These are phyloP conservation scores for Nautilus pompilius DNA, from an alignment of 1,140 invertebrate genomes.

Conservation along the genomic window DNA sequence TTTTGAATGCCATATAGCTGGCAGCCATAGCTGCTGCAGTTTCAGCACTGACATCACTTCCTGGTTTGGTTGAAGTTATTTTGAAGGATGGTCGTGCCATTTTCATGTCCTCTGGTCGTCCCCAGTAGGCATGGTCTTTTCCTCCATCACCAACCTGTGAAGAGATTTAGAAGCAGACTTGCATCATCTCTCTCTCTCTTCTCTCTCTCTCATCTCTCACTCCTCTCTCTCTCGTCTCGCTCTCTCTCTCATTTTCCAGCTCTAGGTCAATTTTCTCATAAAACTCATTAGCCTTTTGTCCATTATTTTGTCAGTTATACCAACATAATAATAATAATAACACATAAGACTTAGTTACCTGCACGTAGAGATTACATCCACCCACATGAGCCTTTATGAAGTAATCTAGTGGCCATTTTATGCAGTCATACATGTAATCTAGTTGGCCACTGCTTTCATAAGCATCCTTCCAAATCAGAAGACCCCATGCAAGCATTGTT, in stretches of 20 bases:
- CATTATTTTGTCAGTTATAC: too few species aligned
- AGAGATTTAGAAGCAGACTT: too few species aligned
- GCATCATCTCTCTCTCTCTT: too few species aligned
- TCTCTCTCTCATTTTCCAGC: too few species aligned
- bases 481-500: conserved; percentile 62
- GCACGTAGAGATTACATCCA: conserved; percentile 16
- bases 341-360: conserved; percentile 17
- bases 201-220: too few species aligned
- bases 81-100: conserved; percentile 62
- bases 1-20: conserved; percentile 60
- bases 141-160: conserved; percentile 42
- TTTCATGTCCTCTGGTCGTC: conserved; percentile 59
- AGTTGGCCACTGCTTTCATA: conserved; percentile 54
- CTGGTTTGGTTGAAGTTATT: conserved; percentile 59
- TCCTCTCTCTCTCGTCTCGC: too few species aligned
- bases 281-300: too few species aligned
- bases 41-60: conserved; percentile 66
- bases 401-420: conserved; percentile 63
- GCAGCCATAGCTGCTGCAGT: conserved; percentile 63
- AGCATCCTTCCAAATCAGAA: conserved; percentile 59
- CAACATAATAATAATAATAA: too few species aligned
- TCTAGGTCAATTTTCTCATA: too few species aligned
- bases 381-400: conserved; percentile 58
- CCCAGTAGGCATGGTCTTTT: conserved; percentile 30
- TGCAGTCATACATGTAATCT: conserved; percentile 48